phyloP scores from a whole-genome alignment of 2,888 invertebrate species.

The Pammene aurita region DNA sequence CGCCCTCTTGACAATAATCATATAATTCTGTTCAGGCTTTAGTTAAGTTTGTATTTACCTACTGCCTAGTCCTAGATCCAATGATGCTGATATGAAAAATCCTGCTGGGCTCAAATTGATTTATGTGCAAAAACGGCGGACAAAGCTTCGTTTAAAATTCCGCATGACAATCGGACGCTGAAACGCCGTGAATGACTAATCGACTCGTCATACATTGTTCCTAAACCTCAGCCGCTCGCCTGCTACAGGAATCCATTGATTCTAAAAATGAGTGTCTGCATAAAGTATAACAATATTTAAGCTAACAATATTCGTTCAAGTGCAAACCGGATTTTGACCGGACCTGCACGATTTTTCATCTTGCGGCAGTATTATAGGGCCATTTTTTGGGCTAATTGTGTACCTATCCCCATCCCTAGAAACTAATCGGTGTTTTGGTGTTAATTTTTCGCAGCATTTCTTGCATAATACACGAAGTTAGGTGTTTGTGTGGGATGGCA shows the following conservation, averaged over 20 bases:
- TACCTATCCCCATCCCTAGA: too few species aligned
- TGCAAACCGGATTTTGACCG: too few species aligned
- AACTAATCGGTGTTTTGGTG: too few species aligned
- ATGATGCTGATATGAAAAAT: conserved; percentile 18
- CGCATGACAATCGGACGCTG: conserved; percentile 27
- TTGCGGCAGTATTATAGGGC: too few species aligned
- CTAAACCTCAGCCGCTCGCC: not conserved
- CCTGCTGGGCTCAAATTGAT: conserved; percentile 21
- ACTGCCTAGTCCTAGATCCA: not conserved
- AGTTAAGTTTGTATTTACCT: not conserved
- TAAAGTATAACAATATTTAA: not conserved
- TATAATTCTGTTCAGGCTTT: too few species aligned
- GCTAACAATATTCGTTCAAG: too few species aligned
- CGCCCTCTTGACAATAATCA: too few species aligned
- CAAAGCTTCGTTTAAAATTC: conserved; percentile 34
- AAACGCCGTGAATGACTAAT: conserved; percentile 29
- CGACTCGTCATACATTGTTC: conserved; percentile 3
- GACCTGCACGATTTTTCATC: too few species aligned
- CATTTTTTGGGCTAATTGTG: too few species aligned
- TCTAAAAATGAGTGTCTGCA: not conserved
- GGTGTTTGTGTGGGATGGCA: too few species aligned
- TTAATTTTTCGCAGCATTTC: too few species aligned
- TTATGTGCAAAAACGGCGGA: conserved; percentile 24
- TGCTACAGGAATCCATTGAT: not conserved
- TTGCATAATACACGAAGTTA: too few species aligned